Evolutionary conservation across 2,797 vertebrate genomes (phyloP), one percentile per base, ranked within the genome.

Genomic region (Xiphorhynchus erythropygius): DNA sequence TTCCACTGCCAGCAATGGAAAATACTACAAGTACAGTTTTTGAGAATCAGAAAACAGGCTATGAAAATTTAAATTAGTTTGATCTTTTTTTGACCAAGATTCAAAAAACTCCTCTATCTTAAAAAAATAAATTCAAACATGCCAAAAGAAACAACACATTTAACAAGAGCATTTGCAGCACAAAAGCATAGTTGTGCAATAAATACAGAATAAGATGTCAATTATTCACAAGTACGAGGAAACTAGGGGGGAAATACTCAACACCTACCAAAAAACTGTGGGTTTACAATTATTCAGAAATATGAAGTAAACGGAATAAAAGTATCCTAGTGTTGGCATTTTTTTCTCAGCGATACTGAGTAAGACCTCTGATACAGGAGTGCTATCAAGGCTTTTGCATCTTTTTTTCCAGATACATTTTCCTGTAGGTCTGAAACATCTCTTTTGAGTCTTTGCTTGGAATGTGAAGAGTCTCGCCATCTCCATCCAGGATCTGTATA

Each of bases 341-440:
- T 64, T 44, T 47, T 60, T 16, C 13, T 23, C 74, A 62, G 44
- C 62, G 49, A 93, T 30, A 75, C n/a, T 59, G 37, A 80, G 1
- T 30, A 44, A 67, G 37, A 69, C 13, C 89, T 95, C 95, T 23
- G 75, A 96, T 44, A 89, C 22, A 74, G 85, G 86, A 85, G 82
- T 93, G 53, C 56, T 94, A 64, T 97, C 95, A 37, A 96, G 89
- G 53, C 94, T 98, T 95, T 91, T 93, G 93, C 97, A 96, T 86
- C 69, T 96, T 96, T 98, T 98, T 98, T 80, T 98, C 97, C 82
- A 98, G 91, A 95, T 98, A 98, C 89, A 98, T 95, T 94, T 97
- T 97, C 84, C 88, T 97, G 92, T 97, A 98, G 68, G 97, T 96
- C 74, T 97, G 93, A 96, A 98, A 98, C 65, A 98, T 95, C 25